Conservation (phyloP, 2,888 invertebrate genomes). For the Acronicta alni region DNA sequence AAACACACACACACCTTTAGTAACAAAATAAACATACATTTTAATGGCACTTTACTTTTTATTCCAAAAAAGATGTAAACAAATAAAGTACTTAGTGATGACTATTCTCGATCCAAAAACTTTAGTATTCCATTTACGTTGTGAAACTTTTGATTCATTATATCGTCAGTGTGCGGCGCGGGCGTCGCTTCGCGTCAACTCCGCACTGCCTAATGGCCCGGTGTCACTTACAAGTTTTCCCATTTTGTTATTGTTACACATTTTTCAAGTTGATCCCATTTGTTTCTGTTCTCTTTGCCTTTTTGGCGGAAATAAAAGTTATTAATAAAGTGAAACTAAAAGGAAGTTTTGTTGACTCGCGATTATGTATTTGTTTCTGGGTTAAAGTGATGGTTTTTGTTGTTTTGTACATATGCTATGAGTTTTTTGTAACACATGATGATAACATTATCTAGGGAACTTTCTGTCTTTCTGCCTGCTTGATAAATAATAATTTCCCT, state of each 20-base stretch:
- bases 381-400: conserved; percentile 23
- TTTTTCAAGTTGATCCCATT: conserved; percentile 80
- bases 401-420: too few relatives aligned
- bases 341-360: conserved; percentile 54
- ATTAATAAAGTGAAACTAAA: conserved; percentile 68
- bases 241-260: conserved; percentile 80
- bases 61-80: conserved; percentile 14
- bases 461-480: too few relatives aligned
- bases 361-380: conserved; percentile 33
- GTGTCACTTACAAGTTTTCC: conserved; percentile 79
- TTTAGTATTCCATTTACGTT: conserved; percentile 64
- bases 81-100: conserved; percentile 49
- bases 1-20: too few relatives aligned
- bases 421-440: too few relatives aligned
- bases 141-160: conserved; percentile 77
- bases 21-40: background rate
- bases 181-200: conserved; percentile 57
- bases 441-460: too few relatives aligned
- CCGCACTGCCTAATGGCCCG: conserved; percentile 72
- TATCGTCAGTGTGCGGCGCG: conserved; percentile 59
- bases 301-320: conserved; percentile 66
- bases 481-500: too few relatives aligned
- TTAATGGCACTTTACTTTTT: background rate
- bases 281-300: conserved; percentile 70
- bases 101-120: conserved; percentile 55